A percentile compares a stretch with the other conserved stretches of the same genome.
Evolutionary conservation across 2,113 vertebrate genomes (phyloP).

Genomic region (Laterallus jamaicensis): DNA sequence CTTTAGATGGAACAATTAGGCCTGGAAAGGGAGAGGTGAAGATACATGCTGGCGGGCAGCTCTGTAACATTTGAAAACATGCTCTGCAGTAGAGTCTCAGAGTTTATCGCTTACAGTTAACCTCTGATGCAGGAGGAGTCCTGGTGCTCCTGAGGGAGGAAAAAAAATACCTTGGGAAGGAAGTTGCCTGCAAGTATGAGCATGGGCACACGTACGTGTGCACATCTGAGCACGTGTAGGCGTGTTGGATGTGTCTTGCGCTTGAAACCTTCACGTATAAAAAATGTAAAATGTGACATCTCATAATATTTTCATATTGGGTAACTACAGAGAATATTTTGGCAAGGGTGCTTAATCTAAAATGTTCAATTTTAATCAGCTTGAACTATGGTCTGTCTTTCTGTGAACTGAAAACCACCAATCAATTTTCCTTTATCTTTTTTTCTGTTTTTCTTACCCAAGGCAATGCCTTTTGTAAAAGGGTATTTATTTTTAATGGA

Average conservation of each 20-base stretch:
- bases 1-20: not conserved
- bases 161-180: conserved; percentile 15
- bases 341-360: conserved; percentile 85
- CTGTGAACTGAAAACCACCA: conserved; percentile 92
- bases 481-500: conserved; percentile 99
- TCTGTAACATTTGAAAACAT: not conserved
- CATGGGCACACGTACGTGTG: rapidly evolving
- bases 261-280: conserved; percentile 23
- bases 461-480: conserved; percentile 99
- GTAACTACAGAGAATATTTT: conserved; percentile 86
- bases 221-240: rapidly evolving
- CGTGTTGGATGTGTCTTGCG: not conserved
- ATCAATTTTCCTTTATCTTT: conserved; percentile 90
- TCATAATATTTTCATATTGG: conserved; percentile 80
- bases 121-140: not conserved
- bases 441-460: conserved; percentile 88
- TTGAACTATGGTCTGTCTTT: conserved; percentile 91
- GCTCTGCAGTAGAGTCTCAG: not conserved
- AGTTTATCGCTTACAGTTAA: conserved; percentile 43
- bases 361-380: conserved; percentile 88
- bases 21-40: not conserved
- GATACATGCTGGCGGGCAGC: not conserved
- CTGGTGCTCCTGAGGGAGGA: conserved; percentile 13
- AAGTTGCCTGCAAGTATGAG: conserved; percentile 34
- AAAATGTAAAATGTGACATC: conserved; percentile 71